phyloP scores from a whole-genome alignment of 2,888 invertebrate species.

The Germaria angustata region DNA sequence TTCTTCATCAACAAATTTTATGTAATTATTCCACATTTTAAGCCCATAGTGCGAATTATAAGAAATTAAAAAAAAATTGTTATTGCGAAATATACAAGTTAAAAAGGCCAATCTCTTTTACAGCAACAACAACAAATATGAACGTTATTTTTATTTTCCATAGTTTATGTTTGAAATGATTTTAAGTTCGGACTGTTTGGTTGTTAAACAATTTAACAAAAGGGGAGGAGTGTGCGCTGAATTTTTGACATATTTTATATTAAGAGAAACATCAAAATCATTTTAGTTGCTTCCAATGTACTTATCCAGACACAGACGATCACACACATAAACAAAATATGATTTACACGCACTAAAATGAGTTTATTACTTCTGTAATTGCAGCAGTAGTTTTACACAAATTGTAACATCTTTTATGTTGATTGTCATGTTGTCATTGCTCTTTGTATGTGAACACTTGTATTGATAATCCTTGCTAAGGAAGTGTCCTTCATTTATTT shows the following conservation, averaged over 20 bases:
- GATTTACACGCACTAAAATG: background rate
- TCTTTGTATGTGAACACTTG: background rate
- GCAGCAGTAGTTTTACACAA: background rate
- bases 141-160: constrained; percentile 13
- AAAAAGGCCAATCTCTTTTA: no score
- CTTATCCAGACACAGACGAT: background rate
- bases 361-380: constrained; percentile 1
- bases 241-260: background rate
- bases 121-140: background rate
- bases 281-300: background rate
- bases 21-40: no score
- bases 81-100: no score
- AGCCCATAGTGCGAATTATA: no score
- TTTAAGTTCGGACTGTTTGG: constrained; percentile 45
- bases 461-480: background rate
- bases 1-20: no score
- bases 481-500: constrained; percentile 29
- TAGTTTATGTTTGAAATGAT: constrained; percentile 37
- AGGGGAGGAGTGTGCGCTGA: no score
- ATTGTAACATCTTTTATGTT: constrained; percentile 14
- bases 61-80: no score
- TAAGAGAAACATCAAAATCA: constrained; percentile 3
- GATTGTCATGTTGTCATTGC: constrained; percentile 28
- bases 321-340: background rate
- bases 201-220: constrained; percentile 12